Percentiles rank a stretch among this genome's conserved stretches.
phyloP scores from a whole-genome alignment of 2,888 invertebrate species.

The Macrophya annulata region DNA sequence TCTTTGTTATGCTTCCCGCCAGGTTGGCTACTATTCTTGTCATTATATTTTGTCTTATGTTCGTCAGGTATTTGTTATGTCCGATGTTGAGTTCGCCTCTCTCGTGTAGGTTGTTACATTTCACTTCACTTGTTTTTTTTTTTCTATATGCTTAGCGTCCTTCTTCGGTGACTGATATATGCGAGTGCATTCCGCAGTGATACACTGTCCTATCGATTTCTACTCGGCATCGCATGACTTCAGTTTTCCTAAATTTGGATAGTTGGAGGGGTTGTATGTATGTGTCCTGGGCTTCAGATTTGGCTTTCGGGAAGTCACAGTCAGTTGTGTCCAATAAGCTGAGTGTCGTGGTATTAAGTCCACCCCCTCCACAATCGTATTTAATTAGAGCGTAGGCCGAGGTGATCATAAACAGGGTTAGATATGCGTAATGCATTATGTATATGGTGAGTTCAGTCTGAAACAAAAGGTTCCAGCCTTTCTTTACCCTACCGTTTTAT shows the following conservation, averaged over 20 bases:
- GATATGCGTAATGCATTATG: too few species aligned
- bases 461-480: too few species aligned
- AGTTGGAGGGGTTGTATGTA: conserved; percentile 57
- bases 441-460: too few species aligned
- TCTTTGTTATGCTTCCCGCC: neutral
- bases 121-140: conserved; percentile 7
- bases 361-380: conserved; percentile 54
- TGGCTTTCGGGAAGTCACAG: conserved; percentile 18
- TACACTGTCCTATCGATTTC: conserved; percentile 56
- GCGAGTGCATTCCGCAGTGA: conserved; percentile 59
- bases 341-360: conserved; percentile 52
- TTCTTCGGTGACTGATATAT: conserved; percentile 49
- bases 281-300: conserved; percentile 27
- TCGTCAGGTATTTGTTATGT: too few species aligned
- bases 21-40: neutral
- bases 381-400: conserved; percentile 6
- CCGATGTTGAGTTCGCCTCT: neutral
- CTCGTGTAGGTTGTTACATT: conserved; percentile 52
- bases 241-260: conserved; percentile 50
- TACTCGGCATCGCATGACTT: conserved; percentile 48
- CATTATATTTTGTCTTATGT: neutral
- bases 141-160: conserved; percentile 23
- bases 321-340: conserved; percentile 39
- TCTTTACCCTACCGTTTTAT: too few species aligned
- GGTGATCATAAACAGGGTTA: neutral